A percentile compares a stretch with the other conserved stretches of the same genome.
These are phyloP conservation scores for Catajapyx aquilonaris DNA, from an alignment of 1,140 invertebrate species.

Conservation along the genomic window DNA sequence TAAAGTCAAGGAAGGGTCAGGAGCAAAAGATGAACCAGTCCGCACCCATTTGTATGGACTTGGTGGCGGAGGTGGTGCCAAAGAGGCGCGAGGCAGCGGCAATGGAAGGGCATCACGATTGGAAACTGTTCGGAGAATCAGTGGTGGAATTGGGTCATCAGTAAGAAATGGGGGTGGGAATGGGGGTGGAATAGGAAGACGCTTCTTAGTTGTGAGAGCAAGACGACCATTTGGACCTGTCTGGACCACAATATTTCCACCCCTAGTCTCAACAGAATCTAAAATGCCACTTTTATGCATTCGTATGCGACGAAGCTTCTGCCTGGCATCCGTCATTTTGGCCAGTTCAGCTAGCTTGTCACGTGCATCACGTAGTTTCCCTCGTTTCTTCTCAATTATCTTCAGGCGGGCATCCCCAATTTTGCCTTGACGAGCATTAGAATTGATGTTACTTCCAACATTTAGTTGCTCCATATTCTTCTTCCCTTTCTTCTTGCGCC, in stretches of 20 bases:
- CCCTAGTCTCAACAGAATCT: not conserved
- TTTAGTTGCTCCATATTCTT: slow-evolving; percentile 3
- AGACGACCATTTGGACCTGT: slow-evolving; percentile 2
- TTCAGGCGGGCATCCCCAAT: slow-evolving; percentile 41
- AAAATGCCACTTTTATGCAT: not conserved
- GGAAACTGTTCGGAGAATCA: too few relatives aligned
- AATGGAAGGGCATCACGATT: too few relatives aligned
- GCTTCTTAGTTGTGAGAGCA: not conserved
- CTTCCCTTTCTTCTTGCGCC: not conserved
- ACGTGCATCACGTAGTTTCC: slow-evolving; percentile 38
- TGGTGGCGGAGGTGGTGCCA: too few relatives aligned
- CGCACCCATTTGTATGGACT: too few relatives aligned
- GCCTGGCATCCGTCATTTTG: slow-evolving; percentile 38
- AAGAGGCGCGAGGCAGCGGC: too few relatives aligned
- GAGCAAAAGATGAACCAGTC: too few relatives aligned
- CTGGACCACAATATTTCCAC: slow-evolving; percentile 1
- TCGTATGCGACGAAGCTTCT: slow-evolving; percentile 25
- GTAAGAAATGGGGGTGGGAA: too few relatives aligned
- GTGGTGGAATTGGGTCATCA: too few relatives aligned
- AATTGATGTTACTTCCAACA: too few relatives aligned
- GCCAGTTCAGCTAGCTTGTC: slow-evolving; percentile 42
- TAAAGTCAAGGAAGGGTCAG: too few relatives aligned
- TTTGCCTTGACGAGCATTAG: too few relatives aligned
- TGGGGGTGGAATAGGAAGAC: too few relatives aligned
- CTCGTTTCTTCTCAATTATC: slow-evolving; percentile 42